Base-by-base conservation (phyloP, 2,888 invertebrate genomes). In the Xestia rhomboidea region DNA sequence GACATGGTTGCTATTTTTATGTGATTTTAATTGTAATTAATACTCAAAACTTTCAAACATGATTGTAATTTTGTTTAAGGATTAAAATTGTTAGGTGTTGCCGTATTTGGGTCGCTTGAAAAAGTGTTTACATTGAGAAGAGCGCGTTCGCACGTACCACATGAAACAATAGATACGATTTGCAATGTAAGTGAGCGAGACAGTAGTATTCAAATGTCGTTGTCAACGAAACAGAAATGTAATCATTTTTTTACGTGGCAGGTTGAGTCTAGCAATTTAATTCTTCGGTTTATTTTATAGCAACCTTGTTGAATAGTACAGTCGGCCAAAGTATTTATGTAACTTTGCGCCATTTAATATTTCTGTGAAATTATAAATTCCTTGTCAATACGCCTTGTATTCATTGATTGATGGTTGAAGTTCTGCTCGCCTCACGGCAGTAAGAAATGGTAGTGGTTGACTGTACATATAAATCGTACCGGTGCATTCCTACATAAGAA, bases 401-500 rank as follows among this genome's bases (percentile, higher is more conserved):
- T 30, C 27, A 34, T 51, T 63, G 41, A 24, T 62, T 66, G 64
- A 15, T 44, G 64, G 27, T 15, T 64, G 63, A 1, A 69, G 46
- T 49, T 13, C 80, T 68, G 67, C 69, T 63, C 49, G 34, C 30
- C 67, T 34, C 18, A 15, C 27, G 30, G 15, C 27, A 38, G 24
- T 49, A 5, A 79, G 63, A 34, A 6, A n/a, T 73, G 60, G 18
- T 30, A 54, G 68, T 79, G 74, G 84, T 73, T 79, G 77, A 68
- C 72, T 81, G 77, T 79, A 79, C 57, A 68, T 68, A 60, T 75
- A 77, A 80, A 82, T 79, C 51, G 76, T 86, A 83, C 77, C 83
- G 87, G 81, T 84, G 89, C 91, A 91, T 91, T 91, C 91, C 90
- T 87, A 78, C 81, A 85, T 74, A 78, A 41, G 41, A 64, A 66